A percentile compares a stretch with the other conserved stretches of the same genome.
phyloP scores from a whole-genome alignment of 2,888 invertebrate genomes.

The Chesias legatella region DNA sequence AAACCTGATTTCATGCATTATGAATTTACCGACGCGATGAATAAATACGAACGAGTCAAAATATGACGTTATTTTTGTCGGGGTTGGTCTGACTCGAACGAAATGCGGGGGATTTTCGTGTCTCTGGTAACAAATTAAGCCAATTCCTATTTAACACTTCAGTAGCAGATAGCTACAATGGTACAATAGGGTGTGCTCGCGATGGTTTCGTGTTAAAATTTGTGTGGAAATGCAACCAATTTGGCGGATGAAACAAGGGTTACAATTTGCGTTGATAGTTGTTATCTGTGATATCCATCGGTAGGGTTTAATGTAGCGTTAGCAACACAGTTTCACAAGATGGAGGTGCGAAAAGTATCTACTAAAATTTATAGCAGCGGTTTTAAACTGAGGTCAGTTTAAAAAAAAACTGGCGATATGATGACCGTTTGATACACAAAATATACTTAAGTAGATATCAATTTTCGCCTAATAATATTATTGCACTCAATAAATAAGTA shows the following conservation, averaged over 20 bases:
- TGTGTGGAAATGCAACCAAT: constrained; percentile 72
- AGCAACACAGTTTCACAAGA: constrained; percentile 42
- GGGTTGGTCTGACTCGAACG: constrained; percentile 9
- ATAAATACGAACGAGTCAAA: constrained; percentile 17
- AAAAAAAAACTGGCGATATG: no score
- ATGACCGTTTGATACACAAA: no score
- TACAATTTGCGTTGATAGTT: constrained; percentile 73
- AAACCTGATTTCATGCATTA: constrained; percentile 24
- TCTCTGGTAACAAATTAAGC: constrained; percentile 23
- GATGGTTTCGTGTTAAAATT: constrained; percentile 64
- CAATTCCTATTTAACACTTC: constrained; percentile 31
- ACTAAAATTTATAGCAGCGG: no score
- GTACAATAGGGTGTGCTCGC: constrained; percentile 49
- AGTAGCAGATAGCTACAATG: constrained; percentile 31
- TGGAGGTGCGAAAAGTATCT: not conserved
- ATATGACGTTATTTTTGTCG: constrained; percentile 15
- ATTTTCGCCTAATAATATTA: no score
- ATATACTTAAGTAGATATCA: no score
- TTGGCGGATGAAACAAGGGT: constrained; percentile 69
- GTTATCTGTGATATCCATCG: constrained; percentile 68
- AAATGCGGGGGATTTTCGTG: constrained; percentile 18
- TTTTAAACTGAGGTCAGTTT: no score
- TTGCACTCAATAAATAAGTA: no score
- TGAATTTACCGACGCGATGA: constrained; percentile 18
- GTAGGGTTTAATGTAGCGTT: constrained; percentile 46